Evolutionary conservation across 2,113 vertebrate species (phyloP).

Genomic region (Paramisgurnus dabryanus): DNA sequence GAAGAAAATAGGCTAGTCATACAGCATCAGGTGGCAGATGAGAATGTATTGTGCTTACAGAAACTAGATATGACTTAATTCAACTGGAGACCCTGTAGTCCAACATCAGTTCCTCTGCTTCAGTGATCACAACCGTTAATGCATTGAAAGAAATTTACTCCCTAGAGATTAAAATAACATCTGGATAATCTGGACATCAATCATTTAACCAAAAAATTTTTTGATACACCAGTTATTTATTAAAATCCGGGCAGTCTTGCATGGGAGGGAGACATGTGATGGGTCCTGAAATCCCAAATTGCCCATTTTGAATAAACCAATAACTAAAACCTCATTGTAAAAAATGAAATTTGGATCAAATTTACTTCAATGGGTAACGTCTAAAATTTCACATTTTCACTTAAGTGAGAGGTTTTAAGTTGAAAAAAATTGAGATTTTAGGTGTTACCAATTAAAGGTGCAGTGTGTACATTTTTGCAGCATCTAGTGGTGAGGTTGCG

Average conservation of each 20-base stretch:
- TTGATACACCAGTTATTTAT: background rate
- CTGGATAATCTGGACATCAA: background rate
- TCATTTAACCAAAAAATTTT: background rate
- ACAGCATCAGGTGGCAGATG: slow-evolving; percentile 57
- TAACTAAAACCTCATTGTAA: background rate
- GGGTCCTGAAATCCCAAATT: background rate
- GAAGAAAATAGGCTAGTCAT: slow-evolving; percentile 59
- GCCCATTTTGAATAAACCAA: background rate
- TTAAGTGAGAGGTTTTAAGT: no score
- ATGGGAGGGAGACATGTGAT: background rate
- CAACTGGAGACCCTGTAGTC: slow-evolving; percentile 14
- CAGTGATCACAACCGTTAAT: slow-evolving; percentile 25
- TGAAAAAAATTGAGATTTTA: no score
- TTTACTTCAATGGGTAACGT: no score
- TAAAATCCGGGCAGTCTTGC: background rate
- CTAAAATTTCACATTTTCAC: no score
- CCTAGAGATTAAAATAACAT: background rate
- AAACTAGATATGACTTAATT: slow-evolving; percentile 59
- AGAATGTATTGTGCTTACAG: slow-evolving; percentile 39
- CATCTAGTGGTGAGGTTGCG: no score
- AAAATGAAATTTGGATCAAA: no score
- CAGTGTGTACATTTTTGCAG: no score
- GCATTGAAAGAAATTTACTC: slow-evolving; percentile 9
- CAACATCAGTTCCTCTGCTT: slow-evolving; percentile 27
- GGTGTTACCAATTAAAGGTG: no score